Conservation (phyloP, 2,113 vertebrate species). For the Columba janthina region DNA sequence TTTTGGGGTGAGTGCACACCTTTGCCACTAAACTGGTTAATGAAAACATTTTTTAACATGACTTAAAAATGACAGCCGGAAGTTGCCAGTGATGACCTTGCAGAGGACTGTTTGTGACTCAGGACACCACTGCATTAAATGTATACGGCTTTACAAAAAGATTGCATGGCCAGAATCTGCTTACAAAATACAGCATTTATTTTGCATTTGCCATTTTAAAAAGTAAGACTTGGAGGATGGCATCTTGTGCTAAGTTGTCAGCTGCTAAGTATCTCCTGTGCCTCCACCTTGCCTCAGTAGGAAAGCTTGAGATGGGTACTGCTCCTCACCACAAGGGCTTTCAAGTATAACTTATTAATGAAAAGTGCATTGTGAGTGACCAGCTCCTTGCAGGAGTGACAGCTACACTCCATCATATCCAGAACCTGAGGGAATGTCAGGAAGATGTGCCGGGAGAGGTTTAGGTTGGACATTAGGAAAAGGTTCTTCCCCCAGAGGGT, state of each 20-base stretch:
- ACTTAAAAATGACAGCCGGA: background rate
- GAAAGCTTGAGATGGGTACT: background rate
- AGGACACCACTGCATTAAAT: background rate
- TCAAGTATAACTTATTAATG: background rate
- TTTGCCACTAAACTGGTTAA: background rate
- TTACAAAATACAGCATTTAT: background rate
- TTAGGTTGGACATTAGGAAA: no score
- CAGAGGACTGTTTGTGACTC: background rate
- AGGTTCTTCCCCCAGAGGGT: no score
- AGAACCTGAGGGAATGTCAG: no score
- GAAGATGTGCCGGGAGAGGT: no score
- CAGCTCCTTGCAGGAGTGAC: background rate
- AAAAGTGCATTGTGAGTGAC: background rate
- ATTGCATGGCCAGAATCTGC: background rate
- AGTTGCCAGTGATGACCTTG: background rate
- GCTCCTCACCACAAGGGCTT: background rate
- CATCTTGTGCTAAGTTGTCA: background rate
- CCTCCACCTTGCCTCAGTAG: background rate
- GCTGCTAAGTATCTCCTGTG: background rate
- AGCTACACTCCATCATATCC: background rate
- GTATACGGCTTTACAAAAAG: background rate
- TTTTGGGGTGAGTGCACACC: background rate
- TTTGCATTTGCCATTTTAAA: background rate
- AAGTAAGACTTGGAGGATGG: background rate
- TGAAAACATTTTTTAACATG: background rate